Conservation (phyloP, 2,113 vertebrate genomes). For the Terrapene triunguis region DNA sequence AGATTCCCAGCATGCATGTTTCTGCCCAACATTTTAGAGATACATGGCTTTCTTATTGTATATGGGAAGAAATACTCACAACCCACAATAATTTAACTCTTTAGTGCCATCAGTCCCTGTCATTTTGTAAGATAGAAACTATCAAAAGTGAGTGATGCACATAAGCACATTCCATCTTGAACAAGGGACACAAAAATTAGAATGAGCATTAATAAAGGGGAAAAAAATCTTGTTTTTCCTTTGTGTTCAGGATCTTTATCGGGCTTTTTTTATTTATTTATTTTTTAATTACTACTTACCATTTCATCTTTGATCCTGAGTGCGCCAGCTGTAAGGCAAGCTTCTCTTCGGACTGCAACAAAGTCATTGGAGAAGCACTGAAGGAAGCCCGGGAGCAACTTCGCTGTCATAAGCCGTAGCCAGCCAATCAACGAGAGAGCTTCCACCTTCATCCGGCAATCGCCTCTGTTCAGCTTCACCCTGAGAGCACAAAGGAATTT, state of each 20-base stretch:
- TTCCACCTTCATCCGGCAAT: slow-evolving; percentile 65
- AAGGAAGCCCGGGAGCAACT: slow-evolving; percentile 81
- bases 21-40: neutral
- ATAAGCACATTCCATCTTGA: neutral
- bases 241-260: neutral
- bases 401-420: slow-evolving; percentile 81
- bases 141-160: neutral
- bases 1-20: neutral
- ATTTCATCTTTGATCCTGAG: slow-evolving; percentile 76
- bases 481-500: slow-evolving; percentile 53
- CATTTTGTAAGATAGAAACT: neutral
- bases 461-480: slow-evolving; percentile 74
- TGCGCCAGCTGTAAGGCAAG: slow-evolving; percentile 79
- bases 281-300: slow-evolving; percentile 61
- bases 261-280: neutral
- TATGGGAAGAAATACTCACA: neutral
- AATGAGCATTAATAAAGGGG: neutral
- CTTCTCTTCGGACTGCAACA: slow-evolving; percentile 77
- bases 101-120: neutral
- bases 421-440: slow-evolving; percentile 78
- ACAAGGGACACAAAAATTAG: neutral
- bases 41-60: neutral
- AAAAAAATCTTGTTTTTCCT: too few relatives aligned
- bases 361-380: slow-evolving; percentile 81
- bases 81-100: neutral